Base-by-base conservation (phyloP, 2,113 vertebrate genomes). In the Larimichthys polyactis region DNA sequence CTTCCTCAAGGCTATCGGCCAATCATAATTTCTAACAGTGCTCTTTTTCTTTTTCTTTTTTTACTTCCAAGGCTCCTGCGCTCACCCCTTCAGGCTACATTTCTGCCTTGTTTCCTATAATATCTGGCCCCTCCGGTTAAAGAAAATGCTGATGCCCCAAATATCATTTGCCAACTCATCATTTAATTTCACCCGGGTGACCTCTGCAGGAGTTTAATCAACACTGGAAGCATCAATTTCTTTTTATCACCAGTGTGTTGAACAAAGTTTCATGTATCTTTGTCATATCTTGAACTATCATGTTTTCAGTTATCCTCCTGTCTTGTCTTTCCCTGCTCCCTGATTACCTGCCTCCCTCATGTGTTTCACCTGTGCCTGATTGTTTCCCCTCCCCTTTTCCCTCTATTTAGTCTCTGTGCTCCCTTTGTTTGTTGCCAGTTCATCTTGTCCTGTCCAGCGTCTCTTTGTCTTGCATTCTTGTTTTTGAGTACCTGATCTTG, bases 121-220 rank as follows among this genome's bases (percentile, higher is more conserved):
- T 20, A 24, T 44, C 3, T 44, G 36, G 8, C 20, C 14, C 24
- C 12, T 5, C 36, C 3, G 0, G 5, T 17, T n/a, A 8, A 46
- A 64, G 55, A 79, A 58, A 17, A 64, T 43, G 32, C 64, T 52
- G 48, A 82, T 5, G 27, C 49, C 48, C 36, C 24, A 51, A 4
- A 24, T 52, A 48, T 49, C 2, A 0, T 40, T 55, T 51, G 12
- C 27, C 1, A 51, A 17, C 14, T 27, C 32, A n/a, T 43, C 20
- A 62, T 8, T 29, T 2, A 9, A 1, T 62, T 74, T 69, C 48
- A 69, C 55, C 58, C 24, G 40, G 2, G 11, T 46, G 24, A 63
- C 36, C 55, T 81, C 49, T 49, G 72, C 19, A 22, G 17, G 55
- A 44, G 3, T 1, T 6, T 14, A 19, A 58, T 68, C 43, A 19